Percentiles rank a stretch among this genome's conserved stretches.
These are phyloP conservation scores for Conops quadrifasciatus DNA, from an alignment of 2,888 invertebrate genomes.

Conservation along the genomic window DNA sequence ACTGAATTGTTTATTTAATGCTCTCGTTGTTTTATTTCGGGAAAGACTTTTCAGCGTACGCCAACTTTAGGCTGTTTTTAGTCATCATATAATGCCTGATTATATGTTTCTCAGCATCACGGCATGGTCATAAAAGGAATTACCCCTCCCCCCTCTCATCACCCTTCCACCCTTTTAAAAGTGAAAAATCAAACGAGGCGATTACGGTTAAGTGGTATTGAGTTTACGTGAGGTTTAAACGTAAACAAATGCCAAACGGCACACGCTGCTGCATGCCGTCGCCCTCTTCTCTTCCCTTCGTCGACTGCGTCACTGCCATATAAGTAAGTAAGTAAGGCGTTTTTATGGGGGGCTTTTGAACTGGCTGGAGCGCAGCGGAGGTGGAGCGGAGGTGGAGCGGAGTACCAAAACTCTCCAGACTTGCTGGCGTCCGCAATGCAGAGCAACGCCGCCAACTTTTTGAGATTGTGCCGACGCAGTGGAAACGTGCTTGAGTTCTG, in stretches of 20 bases:
- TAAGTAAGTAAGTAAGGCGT: not conserved
- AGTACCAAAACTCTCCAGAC: constrained; percentile 35
- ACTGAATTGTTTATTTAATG: no score
- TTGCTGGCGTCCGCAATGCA: constrained; percentile 27
- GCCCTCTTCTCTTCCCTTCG: not conserved
- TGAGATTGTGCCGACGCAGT: not conserved
- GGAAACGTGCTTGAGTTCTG: not conserved
- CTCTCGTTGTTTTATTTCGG: no score
- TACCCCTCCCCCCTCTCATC: no score
- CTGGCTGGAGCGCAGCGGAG: not conserved
- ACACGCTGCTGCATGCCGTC: not conserved
- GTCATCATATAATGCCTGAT: no score
- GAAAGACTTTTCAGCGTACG: no score
- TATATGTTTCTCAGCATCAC: no score
- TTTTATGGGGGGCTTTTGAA: not conserved
- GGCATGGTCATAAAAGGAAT: no score
- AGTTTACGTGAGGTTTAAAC: constrained; percentile 33
- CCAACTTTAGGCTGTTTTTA: no score
- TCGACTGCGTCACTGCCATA: not conserved
- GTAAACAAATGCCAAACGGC: constrained; percentile 30
- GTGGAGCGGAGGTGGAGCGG: not conserved
- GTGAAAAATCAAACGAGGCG: not conserved
- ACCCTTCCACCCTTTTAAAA: no score
- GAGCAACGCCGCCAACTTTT: not conserved
- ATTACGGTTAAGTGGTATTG: constrained; percentile 35